Base-by-base conservation (phyloP, 2,113 vertebrate species). In the Camelus dromedarius region DNA sequence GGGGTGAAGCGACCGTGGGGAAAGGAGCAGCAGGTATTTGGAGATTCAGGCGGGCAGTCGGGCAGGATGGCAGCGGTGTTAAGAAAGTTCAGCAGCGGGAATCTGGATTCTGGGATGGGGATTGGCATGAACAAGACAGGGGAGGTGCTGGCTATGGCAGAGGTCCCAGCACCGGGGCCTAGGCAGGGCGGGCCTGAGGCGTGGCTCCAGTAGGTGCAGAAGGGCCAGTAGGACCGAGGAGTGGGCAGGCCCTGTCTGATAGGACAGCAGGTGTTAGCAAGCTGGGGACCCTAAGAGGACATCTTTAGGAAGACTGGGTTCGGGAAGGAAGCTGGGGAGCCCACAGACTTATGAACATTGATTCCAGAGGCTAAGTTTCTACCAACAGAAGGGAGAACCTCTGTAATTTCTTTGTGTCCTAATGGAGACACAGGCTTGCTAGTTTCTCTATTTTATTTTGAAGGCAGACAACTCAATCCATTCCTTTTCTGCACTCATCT, bases 341-440 rank as follows among this genome's bases (percentile, higher is more conserved):
- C 42, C 10, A 30, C 18, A 18, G 38, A 48, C 58, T 88, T 83
- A 11, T 20, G 30, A 90, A 38, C 70, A 46, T 15, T 2, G 9
- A 83, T 48, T 56, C 30, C 60, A 77, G 64, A 83, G 93, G 6
- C 70, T 66, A 56, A 80, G 46, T 83, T 46, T 67, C 82, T 95
- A 52, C 77, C 72, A 82, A 86, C 8, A 52, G 73, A 67, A 93
- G 56, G 87, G 69, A 87, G 69, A 90, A 19, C 62, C 58, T 81
- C 38, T 8, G 6, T 18, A 77, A 81, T 56, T 95, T 82, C 42
- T n/a, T 12, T 92, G 66, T 92, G 48, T 56, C 50, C 35, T 93
- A 50, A 26, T 48, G 14, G 75, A 94, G 38, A 97, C 50, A 42
- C 4, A 46, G 50, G 60, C 42, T 89, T 75, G 26, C 35, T 80